These are phyloP conservation scores for Martes flavigula DNA, from an alignment of 2,797 vertebrate species.

Conservation along the genomic window DNA sequence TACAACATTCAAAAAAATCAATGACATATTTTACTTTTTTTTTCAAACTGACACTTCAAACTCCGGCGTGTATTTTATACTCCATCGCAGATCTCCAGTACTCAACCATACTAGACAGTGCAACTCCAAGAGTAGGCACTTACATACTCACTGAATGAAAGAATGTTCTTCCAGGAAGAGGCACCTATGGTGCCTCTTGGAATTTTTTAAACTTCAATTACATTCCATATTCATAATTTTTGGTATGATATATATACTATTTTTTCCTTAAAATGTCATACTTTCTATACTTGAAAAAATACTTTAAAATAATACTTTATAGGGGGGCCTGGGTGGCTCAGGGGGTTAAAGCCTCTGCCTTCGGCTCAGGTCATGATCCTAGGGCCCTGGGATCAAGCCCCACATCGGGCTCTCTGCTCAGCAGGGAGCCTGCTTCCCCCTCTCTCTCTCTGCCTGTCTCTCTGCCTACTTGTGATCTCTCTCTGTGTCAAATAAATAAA, in stretches of 20 bases:
- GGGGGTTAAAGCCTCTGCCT: too few relatives aligned
- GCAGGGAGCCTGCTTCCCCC: too few relatives aligned
- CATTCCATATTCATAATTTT: not conserved
- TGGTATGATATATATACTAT: not conserved
- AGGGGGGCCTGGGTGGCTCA: not conserved
- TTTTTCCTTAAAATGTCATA: not conserved
- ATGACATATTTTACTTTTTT: not conserved
- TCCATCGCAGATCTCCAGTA: not conserved
- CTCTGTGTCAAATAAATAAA: too few relatives aligned
- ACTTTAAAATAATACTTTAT: not conserved
- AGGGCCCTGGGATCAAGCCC: too few relatives aligned
- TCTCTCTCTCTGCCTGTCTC: too few relatives aligned
- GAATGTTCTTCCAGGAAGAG: not conserved
- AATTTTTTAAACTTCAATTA: not conserved
- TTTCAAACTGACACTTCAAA: constrained; percentile 4
- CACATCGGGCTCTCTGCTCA: too few relatives aligned
- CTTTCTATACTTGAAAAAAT: not conserved
- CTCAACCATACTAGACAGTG: not conserved
- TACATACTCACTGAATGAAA: not conserved
- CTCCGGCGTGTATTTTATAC: not conserved
- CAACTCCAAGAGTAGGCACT: not conserved
- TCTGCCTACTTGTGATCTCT: too few relatives aligned
- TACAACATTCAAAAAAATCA: not conserved
- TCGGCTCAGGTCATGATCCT: too few relatives aligned
- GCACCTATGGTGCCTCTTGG: not conserved